Percentiles rank a stretch among this genome's conserved stretches.
These are phyloP conservation scores for Mimumesa dahlbomi DNA, from an alignment of 2,888 invertebrate species.

Conservation along the genomic window DNA sequence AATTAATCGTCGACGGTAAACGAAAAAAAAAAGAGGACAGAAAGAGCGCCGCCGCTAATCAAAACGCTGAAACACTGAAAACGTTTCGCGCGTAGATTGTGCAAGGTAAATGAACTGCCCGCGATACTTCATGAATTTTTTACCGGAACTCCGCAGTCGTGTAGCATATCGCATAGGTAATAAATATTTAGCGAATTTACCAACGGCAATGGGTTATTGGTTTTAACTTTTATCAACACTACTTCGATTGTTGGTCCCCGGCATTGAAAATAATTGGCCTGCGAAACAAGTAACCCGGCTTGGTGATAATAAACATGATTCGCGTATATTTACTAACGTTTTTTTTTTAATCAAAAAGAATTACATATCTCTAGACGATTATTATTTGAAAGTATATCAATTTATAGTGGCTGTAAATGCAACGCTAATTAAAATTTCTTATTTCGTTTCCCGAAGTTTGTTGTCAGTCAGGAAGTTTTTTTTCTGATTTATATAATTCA, in stretches of 20 bases:
- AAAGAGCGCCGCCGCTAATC: not conserved
- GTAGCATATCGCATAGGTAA: conserved; percentile 46
- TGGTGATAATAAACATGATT: conserved; percentile 13
- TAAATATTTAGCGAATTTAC: conserved; percentile 65
- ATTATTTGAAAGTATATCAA: no score
- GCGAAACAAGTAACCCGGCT: conserved; percentile 17
- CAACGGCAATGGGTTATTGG: conserved; percentile 37
- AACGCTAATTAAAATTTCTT: no score
- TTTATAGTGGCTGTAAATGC: no score
- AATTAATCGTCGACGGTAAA: conserved; percentile 6
- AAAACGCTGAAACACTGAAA: conserved; percentile 6
- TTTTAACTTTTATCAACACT: conserved; percentile 32
- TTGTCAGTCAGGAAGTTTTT: no score
- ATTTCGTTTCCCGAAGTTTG: no score
- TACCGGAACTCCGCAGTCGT: conserved; percentile 33
- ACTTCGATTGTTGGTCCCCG: conserved; percentile 11
- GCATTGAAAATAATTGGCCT: conserved; percentile 24
- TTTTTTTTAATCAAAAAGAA: no score
- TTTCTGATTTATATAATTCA: no score
- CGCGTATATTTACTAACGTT: no score
- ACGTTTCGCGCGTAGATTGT: conserved; percentile 40
- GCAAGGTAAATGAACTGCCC: conserved; percentile 60
- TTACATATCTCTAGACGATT: no score
- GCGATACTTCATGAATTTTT: conserved; percentile 66
- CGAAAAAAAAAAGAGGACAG: not conserved